These are phyloP conservation scores for Congeria kusceri DNA, from an alignment of 2,888 invertebrate genomes.

Conservation along the genomic window DNA sequence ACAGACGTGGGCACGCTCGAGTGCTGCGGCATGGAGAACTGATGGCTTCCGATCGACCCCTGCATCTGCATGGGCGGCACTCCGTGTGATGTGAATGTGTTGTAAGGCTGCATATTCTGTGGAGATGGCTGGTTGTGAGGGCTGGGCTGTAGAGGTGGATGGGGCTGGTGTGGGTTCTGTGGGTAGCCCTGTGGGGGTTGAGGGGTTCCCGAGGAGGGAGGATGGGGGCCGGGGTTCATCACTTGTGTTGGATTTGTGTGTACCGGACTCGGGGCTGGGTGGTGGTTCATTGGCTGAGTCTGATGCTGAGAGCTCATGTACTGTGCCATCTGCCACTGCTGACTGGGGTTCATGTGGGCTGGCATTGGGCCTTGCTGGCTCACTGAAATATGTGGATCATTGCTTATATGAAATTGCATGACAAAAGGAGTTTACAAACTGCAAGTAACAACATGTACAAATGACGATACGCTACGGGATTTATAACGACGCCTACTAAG, in stretches of 20 bases:
- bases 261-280: constrained; percentile 75
- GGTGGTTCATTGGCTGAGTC: constrained; percentile 61
- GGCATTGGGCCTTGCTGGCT: constrained; percentile 64
- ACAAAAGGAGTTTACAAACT: too few species aligned
- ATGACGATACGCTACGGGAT: too few species aligned
- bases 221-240: constrained; percentile 66
- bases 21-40: constrained; percentile 59
- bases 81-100: constrained; percentile 34
- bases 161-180: constrained; percentile 59
- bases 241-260: constrained; percentile 62
- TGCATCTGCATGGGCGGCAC: constrained; percentile 57
- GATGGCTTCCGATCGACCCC: constrained; percentile 47
- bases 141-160: constrained; percentile 74
- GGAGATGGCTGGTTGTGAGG: constrained; percentile 76
- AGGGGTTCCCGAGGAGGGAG: constrained; percentile 73
- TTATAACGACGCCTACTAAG: too few species aligned
- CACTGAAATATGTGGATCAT: constrained; percentile 49
- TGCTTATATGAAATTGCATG: too few species aligned
- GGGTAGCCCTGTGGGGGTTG: constrained; percentile 68
- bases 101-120: constrained; percentile 60
- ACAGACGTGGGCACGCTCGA: constrained; percentile 52
- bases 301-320: constrained; percentile 49
- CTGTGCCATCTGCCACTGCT: neutral
- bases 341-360: constrained; percentile 56
- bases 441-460: too few species aligned